Base-by-base conservation (phyloP, 2,113 vertebrate species). In the Phalacrocorax pelagicus region DNA sequence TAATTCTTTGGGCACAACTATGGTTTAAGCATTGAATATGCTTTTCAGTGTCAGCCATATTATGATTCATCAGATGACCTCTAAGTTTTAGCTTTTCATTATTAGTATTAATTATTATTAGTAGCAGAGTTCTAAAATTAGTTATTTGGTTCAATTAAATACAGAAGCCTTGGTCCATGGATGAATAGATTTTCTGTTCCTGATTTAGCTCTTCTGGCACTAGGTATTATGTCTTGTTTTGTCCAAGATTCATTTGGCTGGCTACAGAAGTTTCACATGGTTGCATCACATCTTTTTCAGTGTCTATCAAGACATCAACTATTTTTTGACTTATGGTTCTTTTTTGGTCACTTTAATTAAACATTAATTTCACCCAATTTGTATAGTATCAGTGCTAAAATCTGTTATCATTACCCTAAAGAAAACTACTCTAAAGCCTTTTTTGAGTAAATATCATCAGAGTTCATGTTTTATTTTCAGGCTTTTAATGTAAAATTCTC, bases 381-480 rank as follows among this genome's bases (percentile, higher is more conserved):
- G 23, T 82, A 90, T 17, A 18, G 40, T 27, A n/a, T 65, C 81
- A 90, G 70, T 81, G 70, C 30, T 81, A 71, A 93, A 94, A 85
- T 94, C 54, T 92, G 42, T 72, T 78, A 70, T 78, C 59, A 73
- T 92, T 91, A 89, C 42, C 49, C 29, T 85, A 91, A 92, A 83
- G 59, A 94, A 74, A 94, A 79, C 69, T 54, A 88, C 52, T 89
- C 70, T 87, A 92, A 95, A 86, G 65, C 58, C 42, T 63, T 85
- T 78, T 80, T 44, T 94, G 87, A 86, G 61, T 69, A 96, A 84
- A 89, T 88, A 96, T 49, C 30, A 93, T 91, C 74, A 81, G 27
- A 95, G 61, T 86, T 94, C 52, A 74, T 77, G 63, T 81, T 94
- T 81, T 93, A 89, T 96, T 95, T 97, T 92, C 85, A 81, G 70